phyloP scores from a whole-genome alignment of 2,113 vertebrate species.

The Hippocampus guttulatus region DNA sequence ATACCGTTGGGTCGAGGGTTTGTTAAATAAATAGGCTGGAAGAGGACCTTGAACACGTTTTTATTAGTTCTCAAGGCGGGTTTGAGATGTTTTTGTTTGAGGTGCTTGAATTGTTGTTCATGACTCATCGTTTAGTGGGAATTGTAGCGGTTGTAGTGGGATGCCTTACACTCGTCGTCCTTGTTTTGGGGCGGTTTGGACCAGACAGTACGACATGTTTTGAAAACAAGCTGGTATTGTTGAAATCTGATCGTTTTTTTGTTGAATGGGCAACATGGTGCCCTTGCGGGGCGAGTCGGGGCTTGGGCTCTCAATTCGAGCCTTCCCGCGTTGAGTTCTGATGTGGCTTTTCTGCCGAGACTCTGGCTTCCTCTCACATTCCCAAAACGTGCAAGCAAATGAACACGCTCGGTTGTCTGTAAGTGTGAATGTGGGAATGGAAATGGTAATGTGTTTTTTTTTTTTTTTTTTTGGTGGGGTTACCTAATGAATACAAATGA shows the following conservation, averaged over 20 bases:
- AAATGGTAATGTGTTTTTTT: too few relatives aligned
- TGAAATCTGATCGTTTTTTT: neutral
- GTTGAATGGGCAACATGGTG: neutral
- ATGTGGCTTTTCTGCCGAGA: too few relatives aligned
- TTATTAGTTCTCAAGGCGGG: neutral
- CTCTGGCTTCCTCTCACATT: too few relatives aligned
- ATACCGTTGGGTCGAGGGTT: too few relatives aligned
- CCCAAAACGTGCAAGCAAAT: too few relatives aligned
- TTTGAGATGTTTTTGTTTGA: neutral
- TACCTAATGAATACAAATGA: too few relatives aligned
- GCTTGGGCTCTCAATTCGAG: neutral
- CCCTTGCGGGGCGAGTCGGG: neutral
- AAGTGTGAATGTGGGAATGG: too few relatives aligned
- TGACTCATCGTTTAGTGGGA: neutral
- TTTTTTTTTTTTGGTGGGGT: too few relatives aligned
- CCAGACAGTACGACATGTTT: neutral
- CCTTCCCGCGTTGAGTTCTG: neutral
- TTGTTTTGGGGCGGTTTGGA: neutral
- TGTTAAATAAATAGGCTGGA: too few relatives aligned
- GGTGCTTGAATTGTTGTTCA: neutral
- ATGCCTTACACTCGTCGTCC: neutral
- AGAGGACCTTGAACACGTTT: too few relatives aligned
- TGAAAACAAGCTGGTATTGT: neutral
- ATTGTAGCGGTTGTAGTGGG: neutral
- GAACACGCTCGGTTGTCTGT: too few relatives aligned